Conservation (phyloP, 1,140 invertebrate species). For the Panulirus ornatus region DNA sequence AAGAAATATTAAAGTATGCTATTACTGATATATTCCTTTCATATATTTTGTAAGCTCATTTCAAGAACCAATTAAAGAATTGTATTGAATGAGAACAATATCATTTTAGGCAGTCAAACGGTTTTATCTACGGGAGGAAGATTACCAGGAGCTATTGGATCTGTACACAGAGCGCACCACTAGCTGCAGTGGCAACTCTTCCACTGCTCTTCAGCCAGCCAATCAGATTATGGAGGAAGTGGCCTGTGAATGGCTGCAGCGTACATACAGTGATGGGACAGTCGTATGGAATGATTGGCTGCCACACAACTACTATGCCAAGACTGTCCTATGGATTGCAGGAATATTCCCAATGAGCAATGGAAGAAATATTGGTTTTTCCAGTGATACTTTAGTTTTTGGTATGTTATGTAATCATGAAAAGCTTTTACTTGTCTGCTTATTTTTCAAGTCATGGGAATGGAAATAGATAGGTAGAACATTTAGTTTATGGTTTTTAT, state of each 20-base stretch:
- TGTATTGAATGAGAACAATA: background rate
- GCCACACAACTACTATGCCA: constrained; percentile 79
- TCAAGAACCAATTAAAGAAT: too few relatives aligned
- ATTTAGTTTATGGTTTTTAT: too few relatives aligned
- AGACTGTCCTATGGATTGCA: constrained; percentile 83
- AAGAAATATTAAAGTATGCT: background rate
- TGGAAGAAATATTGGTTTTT: constrained; percentile 79
- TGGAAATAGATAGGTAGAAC: too few relatives aligned
- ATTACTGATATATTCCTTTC: too few relatives aligned
- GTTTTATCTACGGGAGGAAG: constrained; percentile 80
- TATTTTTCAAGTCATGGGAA: too few relatives aligned
- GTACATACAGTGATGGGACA: constrained; percentile 80
- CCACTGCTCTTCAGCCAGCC: constrained; percentile 21
- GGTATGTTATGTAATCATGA: too few relatives aligned
- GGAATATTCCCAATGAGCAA: constrained; percentile 88
- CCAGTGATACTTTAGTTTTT: constrained; percentile 36
- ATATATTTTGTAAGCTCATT: too few relatives aligned
- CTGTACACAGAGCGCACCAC: constrained; percentile 77
- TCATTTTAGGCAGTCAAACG: constrained; percentile 80
- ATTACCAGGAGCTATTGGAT: constrained; percentile 82
- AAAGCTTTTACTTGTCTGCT: too few relatives aligned
- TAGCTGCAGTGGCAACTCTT: constrained; percentile 35
- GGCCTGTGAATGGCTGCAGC: constrained; percentile 85
- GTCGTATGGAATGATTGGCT: constrained; percentile 81
- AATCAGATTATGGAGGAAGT: constrained; percentile 78